phyloP scores from a whole-genome alignment of 2,888 invertebrate genomes.

The Polylopha cassiicola region DNA sequence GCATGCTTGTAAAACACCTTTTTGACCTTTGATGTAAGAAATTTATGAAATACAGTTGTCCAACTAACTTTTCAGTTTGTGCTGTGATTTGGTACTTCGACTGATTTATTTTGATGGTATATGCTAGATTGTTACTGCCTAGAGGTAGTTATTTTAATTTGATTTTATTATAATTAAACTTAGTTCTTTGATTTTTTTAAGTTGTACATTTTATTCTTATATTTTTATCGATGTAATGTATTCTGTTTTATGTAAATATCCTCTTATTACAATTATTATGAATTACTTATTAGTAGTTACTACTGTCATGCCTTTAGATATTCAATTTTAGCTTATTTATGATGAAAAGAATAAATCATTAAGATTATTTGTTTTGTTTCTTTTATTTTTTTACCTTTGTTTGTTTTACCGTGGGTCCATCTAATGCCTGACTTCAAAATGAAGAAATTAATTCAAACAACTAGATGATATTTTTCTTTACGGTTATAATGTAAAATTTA shows the following conservation, averaged over 20 bases:
- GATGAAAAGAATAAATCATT: slow-evolving; percentile 67
- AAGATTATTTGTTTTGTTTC: slow-evolving; percentile 53
- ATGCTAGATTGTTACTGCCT: too few species aligned
- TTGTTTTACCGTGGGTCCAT: slow-evolving; percentile 48
- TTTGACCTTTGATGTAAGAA: too few species aligned
- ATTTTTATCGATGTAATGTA: slow-evolving; percentile 48
- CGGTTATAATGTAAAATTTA: slow-evolving; percentile 16
- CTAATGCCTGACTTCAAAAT: slow-evolving; percentile 36
- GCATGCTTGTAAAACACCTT: too few species aligned
- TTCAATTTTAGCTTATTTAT: slow-evolving; percentile 72
- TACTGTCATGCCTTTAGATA: slow-evolving; percentile 61
- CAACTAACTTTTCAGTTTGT: slow-evolving; percentile 34
- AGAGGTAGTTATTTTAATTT: slow-evolving; percentile 39
- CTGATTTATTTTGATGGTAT: slow-evolving; percentile 50
- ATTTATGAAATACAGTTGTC: slow-evolving; percentile 2
- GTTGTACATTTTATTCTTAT: slow-evolving; percentile 69
- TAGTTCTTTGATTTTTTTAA: slow-evolving; percentile 51
- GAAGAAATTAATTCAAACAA: slow-evolving; percentile 33
- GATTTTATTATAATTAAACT: slow-evolving; percentile 45
- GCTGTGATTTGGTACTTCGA: slow-evolving; percentile 55
- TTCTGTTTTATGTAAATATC: slow-evolving; percentile 68
- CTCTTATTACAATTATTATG: slow-evolving; percentile 49
- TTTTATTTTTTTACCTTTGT: slow-evolving; percentile 37
- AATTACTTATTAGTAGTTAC: slow-evolving; percentile 54
- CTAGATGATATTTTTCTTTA: slow-evolving; percentile 10